Conservation (phyloP, 2,888 invertebrate genomes). For the Margaritifera margaritifera region DNA sequence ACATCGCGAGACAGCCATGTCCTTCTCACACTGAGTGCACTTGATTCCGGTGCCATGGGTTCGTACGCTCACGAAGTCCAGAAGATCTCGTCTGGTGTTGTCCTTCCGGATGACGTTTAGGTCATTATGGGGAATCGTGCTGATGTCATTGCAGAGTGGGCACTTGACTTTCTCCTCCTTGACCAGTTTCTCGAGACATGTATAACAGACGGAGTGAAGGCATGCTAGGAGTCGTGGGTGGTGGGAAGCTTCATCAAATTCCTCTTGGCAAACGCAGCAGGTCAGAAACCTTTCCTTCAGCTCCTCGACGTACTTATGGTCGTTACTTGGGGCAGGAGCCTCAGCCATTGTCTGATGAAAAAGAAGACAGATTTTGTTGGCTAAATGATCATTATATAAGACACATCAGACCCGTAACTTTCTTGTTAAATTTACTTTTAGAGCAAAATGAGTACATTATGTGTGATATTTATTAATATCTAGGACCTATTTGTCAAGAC, state of each 20-base stretch:
- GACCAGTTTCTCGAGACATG: not conserved
- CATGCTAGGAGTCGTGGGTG: slow-evolving; percentile 3
- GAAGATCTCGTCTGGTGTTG: slow-evolving; percentile 5
- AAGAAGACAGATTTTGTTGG: too few species aligned
- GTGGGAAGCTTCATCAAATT: slow-evolving; percentile 2
- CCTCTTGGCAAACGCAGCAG: not conserved
- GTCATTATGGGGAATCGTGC: not conserved
- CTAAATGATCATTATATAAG: too few species aligned
- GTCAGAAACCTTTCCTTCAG: not conserved
- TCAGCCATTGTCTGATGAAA: too few species aligned
- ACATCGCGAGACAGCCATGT: slow-evolving; percentile 11
- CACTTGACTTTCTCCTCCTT: slow-evolving; percentile 1
- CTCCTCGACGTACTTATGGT: not conserved
- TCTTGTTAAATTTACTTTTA: too few species aligned
- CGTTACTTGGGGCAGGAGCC: too few species aligned
- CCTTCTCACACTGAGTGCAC: not conserved
- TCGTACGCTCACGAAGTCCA: not conserved
- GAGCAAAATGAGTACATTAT: too few species aligned
- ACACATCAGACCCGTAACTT: too few species aligned
- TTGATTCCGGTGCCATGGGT: not conserved
- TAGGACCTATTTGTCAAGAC: too few species aligned
- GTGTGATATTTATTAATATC: too few species aligned
- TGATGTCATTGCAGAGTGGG: not conserved
- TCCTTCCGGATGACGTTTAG: not conserved
- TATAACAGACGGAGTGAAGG: slow-evolving; percentile 1